Conservation (phyloP, 37 sponge, comb jelly and placozoan species). For the Spongilla lacustris region DNA sequence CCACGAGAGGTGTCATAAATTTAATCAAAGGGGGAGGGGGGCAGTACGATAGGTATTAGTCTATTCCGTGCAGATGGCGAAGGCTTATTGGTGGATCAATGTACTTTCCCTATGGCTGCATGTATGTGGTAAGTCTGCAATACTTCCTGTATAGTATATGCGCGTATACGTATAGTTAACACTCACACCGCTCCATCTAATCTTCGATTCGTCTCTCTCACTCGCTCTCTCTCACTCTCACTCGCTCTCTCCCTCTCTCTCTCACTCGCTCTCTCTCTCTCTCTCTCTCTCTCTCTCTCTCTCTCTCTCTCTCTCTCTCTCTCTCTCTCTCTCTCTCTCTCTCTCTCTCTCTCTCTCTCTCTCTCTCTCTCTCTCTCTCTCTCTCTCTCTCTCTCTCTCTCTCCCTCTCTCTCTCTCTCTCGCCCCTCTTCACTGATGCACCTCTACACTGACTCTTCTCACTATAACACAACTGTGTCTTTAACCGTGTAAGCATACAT, state of each 20-base stretch:
- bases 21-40: no score
- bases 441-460: no score
- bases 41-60: background rate
- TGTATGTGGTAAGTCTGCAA: background rate
- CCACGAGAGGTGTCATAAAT: no score
- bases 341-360: conserved; percentile 40
- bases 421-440: background rate
- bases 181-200: background rate
- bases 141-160: background rate
- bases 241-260: conserved; percentile 35
- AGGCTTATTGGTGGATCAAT: background rate
- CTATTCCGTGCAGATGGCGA: background rate
- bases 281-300: conserved; percentile 43
- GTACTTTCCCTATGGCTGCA: background rate
- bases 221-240: conserved; percentile 37
- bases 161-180: no score
- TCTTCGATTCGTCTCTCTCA: conserved; percentile 21
- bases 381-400: conserved; percentile 50
- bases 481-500: no score
- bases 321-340: conserved; percentile 37
- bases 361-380: conserved; percentile 50
- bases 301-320: conserved; percentile 31
- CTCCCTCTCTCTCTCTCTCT: conserved; percentile 33
- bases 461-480: no score
- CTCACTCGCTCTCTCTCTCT: conserved; percentile 46